Conservation (phyloP, 2,113 vertebrate genomes). For the Chaetodon auriga region DNA sequence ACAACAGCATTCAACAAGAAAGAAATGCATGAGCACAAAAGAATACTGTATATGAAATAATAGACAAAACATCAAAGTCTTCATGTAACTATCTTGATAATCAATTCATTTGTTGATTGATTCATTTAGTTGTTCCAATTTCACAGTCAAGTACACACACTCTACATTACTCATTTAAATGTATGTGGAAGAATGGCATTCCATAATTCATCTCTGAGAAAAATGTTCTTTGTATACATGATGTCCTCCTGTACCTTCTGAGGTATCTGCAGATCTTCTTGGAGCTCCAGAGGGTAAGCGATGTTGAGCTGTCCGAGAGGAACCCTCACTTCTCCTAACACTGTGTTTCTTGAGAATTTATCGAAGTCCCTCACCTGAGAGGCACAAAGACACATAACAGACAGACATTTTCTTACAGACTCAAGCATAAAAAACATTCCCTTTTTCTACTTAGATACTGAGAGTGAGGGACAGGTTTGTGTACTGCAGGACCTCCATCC, state of each 20-base stretch:
- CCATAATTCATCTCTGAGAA: neutral
- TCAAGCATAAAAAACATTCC: neutral
- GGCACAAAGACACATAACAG: constrained; percentile 19
- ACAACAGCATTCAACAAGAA: neutral
- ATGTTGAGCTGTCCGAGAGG: constrained; percentile 73
- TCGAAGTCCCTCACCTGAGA: constrained; percentile 84
- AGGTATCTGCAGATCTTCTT: constrained; percentile 77
- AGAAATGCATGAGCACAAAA: no score
- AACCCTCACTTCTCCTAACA: constrained; percentile 81
- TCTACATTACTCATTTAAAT: neutral
- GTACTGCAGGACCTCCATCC: constrained; percentile 76
- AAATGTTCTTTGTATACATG: neutral
- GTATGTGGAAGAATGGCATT: neutral
- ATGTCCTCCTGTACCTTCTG: constrained; percentile 77
- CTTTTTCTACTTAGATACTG: neutral
- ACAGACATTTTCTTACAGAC: neutral
- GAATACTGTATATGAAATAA: no score
- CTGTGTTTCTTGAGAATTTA: constrained; percentile 82
- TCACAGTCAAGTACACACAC: neutral
- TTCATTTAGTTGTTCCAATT: neutral
- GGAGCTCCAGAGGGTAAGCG: constrained; percentile 78
- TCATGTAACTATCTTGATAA: neutral
- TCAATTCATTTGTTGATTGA: neutral
- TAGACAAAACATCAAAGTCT: neutral
- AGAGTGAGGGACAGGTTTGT: neutral